phyloP scores from a whole-genome alignment of 2,888 invertebrate species.

The Xestia rhomboidea region DNA sequence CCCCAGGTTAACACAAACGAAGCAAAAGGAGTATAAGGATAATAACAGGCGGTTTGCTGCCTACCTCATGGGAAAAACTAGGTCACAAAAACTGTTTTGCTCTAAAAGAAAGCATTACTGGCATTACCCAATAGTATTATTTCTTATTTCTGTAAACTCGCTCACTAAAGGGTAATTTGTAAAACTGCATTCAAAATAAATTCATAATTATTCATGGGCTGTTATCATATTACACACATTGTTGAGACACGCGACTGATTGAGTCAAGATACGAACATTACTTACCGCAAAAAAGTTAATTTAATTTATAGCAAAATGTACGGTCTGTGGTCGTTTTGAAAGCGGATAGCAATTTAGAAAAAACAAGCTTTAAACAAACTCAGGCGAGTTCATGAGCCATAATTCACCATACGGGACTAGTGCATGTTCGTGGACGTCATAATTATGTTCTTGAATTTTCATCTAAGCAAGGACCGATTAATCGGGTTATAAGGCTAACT shows the following conservation, averaged over 20 bases:
- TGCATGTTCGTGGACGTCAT: neutral
- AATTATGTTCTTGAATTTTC: neutral
- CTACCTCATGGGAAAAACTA: neutral
- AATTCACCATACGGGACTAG: neutral
- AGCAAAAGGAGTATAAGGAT: neutral
- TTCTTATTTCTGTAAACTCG: too few species aligned
- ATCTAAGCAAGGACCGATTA: neutral
- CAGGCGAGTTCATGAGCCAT: neutral
- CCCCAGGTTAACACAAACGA: neutral
- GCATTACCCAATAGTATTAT: too few species aligned
- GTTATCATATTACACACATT: conserved; percentile 34
- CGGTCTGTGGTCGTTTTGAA: neutral
- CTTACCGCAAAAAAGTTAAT: conserved; percentile 30
- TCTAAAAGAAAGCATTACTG: too few species aligned
- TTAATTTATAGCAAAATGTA: conserved; percentile 24
- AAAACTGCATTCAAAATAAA: neutral
- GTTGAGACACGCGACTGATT: conserved; percentile 6
- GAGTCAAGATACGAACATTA: conserved; percentile 9
- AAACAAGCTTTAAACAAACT: neutral
- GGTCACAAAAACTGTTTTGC: too few species aligned
- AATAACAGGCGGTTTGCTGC: neutral
- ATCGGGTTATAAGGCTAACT: neutral
- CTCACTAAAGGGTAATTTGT: too few species aligned
- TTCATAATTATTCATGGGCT: neutral
- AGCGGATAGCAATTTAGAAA: conserved; percentile 23